Conservation (phyloP, 2,888 invertebrate species). For the Acrobasis consociella region DNA sequence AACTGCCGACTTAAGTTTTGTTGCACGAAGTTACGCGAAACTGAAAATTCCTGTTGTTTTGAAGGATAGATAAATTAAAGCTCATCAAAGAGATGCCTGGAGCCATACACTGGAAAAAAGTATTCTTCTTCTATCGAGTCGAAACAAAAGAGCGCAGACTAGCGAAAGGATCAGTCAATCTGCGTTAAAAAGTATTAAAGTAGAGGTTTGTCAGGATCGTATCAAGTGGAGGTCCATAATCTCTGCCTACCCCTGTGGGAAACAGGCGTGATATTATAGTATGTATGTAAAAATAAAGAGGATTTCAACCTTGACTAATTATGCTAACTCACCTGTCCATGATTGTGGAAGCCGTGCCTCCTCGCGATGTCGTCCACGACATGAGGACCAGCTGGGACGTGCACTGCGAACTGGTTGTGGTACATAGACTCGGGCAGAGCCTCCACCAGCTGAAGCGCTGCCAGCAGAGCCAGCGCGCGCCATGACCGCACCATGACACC, state of each 20-base stretch:
- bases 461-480: constrained; percentile 67
- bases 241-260: too few species aligned
- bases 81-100: too few species aligned
- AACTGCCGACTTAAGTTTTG: not conserved
- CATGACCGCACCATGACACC: constrained; percentile 72
- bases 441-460: constrained; percentile 46
- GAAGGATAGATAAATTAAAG: not conserved
- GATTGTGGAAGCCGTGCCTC: constrained; percentile 93
- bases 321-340: constrained; percentile 89
- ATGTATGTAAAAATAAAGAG: too few species aligned
- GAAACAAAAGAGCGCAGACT: too few species aligned
- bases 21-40: not conserved
- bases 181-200: too few species aligned
- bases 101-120: too few species aligned
- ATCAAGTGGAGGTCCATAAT: too few species aligned
- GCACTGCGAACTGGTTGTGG: constrained; percentile 93
- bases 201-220: too few species aligned
- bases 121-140: too few species aligned
- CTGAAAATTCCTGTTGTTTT: not conserved
- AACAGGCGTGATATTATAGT: too few species aligned
- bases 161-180: too few species aligned
- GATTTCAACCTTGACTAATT: too few species aligned
- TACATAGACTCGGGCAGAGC: constrained; percentile 78
- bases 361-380: constrained; percentile 89
- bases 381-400: constrained; percentile 88